A percentile compares a stretch with the other conserved stretches of the same genome.
Evolutionary conservation across 2,888 invertebrate genomes (phyloP).

Genomic region (Nebria brevicollis): DNA sequence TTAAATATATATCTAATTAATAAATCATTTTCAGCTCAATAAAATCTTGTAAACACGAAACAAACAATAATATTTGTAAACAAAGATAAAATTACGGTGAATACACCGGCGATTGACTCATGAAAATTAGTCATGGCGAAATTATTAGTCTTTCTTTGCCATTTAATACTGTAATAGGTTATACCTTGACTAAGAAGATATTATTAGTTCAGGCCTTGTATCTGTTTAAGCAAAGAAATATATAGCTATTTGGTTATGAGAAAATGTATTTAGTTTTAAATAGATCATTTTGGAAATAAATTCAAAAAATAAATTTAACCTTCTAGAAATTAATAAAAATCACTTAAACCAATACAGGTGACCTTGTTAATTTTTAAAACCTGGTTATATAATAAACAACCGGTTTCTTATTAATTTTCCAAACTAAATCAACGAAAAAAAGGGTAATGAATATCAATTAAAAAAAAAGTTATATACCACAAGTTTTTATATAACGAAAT

Average conservation of each 20-base stretch:
- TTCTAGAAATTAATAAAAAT: background rate
- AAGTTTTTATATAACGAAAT: background rate
- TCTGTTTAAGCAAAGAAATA: background rate
- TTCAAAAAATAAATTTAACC: background rate
- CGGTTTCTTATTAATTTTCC: background rate
- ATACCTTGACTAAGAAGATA: background rate
- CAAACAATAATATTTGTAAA: background rate
- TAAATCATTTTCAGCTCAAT: background rate
- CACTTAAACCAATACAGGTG: background rate
- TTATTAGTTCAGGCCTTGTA: background rate
- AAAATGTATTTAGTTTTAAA: background rate
- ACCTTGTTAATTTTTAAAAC: background rate
- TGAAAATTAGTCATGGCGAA: background rate
- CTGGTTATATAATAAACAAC: background rate
- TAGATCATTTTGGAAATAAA: background rate
- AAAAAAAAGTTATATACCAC: background rate
- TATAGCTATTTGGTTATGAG: background rate
- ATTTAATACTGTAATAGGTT: slow-evolving; percentile 1
- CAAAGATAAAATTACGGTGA: background rate
- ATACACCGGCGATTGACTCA: background rate
- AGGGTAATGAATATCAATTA: background rate
- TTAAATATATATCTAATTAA: background rate
- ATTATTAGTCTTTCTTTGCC: background rate
- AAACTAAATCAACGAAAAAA: background rate
- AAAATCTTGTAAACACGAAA: background rate